A percentile compares a stretch with the other conserved stretches of the same genome.
Conservation (phyloP, 1,140 invertebrate genomes). For the Eulimnadia texana region DNA sequence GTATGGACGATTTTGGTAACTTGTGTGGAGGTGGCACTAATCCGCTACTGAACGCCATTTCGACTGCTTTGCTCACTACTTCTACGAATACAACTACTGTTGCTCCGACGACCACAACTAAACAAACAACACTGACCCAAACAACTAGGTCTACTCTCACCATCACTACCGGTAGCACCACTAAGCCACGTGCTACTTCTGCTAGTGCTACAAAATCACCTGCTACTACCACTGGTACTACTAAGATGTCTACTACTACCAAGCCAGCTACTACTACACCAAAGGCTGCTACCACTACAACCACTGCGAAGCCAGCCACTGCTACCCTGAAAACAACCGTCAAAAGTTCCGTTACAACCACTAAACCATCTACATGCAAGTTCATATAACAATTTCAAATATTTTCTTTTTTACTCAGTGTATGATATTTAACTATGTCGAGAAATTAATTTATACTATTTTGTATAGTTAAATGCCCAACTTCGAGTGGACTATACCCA, state of each 20-base stretch:
- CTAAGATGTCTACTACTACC: neutral
- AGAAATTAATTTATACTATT: too few relatives aligned
- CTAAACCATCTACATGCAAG: neutral
- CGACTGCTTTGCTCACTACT: too few relatives aligned
- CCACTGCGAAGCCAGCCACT: neutral
- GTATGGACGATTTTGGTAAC: conserved; percentile 19
- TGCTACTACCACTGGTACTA: neutral
- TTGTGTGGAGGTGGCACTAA: conserved; percentile 23
- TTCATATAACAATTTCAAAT: too few relatives aligned
- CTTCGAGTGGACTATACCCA: conserved; percentile 1
- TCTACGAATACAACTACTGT: neutral
- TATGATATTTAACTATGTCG: too few relatives aligned
- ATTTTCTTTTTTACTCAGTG: too few relatives aligned
- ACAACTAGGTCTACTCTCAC: neutral
- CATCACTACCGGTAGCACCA: neutral
- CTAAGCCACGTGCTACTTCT: neutral
- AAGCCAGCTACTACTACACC: neutral
- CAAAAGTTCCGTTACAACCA: neutral
- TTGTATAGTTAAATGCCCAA: conserved; percentile 9
- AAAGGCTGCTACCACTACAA: neutral
- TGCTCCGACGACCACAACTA: neutral
- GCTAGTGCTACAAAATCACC: too few relatives aligned
- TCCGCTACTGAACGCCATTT: conserved; percentile 25
- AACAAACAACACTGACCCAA: neutral
- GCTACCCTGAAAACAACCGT: neutral